phyloP scores from a whole-genome alignment of 2,113 vertebrate genomes.

The Asarcornis scutulata region DNA sequence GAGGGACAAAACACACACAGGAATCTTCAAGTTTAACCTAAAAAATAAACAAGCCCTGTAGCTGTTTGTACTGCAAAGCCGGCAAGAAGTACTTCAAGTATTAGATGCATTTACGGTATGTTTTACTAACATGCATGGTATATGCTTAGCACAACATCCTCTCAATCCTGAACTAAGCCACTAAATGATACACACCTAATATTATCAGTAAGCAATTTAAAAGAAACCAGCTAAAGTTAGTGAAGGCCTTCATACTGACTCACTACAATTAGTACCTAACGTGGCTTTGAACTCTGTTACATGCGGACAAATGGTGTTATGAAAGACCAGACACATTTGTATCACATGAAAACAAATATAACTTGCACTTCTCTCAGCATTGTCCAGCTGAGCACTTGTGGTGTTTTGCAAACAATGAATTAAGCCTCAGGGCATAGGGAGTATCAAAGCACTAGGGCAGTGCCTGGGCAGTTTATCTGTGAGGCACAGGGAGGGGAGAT shows the following conservation, averaged over 20 bases:
- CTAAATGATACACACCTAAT: background rate
- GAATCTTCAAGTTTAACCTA: constrained; percentile 76
- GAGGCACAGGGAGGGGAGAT: constrained; percentile 30
- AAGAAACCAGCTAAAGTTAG: background rate
- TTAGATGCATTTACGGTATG: background rate
- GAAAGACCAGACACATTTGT: constrained; percentile 43
- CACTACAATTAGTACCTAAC: background rate
- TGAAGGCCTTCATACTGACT: background rate
- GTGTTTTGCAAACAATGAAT: constrained; percentile 70
- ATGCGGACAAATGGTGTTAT: background rate
- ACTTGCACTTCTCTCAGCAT: constrained; percentile 60
- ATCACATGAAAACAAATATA: constrained; percentile 58
- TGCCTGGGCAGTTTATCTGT: constrained; percentile 60
- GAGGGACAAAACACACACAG: constrained; percentile 60
- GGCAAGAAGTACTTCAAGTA: background rate
- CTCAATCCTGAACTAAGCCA: background rate
- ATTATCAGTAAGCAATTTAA: background rate
- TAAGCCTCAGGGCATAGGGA: constrained; percentile 56
- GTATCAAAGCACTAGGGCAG: constrained; percentile 67
- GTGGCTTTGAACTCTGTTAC: constrained; percentile 20
- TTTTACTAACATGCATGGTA: background rate
- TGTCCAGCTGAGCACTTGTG: constrained; percentile 49
- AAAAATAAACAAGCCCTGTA: constrained; percentile 54
- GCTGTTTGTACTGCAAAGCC: background rate
- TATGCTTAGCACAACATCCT: background rate